These are phyloP conservation scores for Poecilobothrus nobilitatus DNA, from an alignment of 2,888 invertebrate genomes.

Conservation along the genomic window DNA sequence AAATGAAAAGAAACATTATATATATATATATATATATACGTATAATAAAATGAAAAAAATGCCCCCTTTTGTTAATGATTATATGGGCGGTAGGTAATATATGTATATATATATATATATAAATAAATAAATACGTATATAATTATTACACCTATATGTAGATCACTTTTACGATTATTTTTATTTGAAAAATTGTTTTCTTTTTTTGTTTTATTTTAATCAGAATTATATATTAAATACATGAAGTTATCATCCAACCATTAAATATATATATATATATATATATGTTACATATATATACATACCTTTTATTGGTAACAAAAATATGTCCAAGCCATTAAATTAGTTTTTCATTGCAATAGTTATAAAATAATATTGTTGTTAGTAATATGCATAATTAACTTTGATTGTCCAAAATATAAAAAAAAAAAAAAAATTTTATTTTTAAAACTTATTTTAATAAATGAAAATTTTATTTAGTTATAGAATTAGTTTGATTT, in stretches of 20 bases:
- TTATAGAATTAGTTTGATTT: background rate
- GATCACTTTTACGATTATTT: background rate
- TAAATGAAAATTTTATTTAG: constrained; percentile 1
- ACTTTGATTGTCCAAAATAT: constrained; percentile 8
- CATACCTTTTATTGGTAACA: constrained; percentile 3
- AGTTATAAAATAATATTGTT: background rate
- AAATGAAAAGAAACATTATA: background rate
- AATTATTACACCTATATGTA: constrained; percentile 29
- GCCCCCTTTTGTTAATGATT: background rate
- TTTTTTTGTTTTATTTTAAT: background rate
- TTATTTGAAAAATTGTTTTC: no score
- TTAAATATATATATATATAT: background rate
- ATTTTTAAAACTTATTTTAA: background rate
- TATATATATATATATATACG: no score
- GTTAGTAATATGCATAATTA: constrained; percentile 10
- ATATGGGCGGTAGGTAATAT: background rate
- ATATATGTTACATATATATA: no score
- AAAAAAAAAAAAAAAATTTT: background rate
- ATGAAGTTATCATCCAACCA: background rate
- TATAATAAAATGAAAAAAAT: background rate
- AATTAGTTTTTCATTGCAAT: background rate
- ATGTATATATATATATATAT: background rate
- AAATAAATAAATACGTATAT: background rate
- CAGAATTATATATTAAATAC: background rate
- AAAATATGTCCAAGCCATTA: background rate